Conservation (phyloP, 2,797 vertebrate species). For the Neomorphus geoffroyi region DNA sequence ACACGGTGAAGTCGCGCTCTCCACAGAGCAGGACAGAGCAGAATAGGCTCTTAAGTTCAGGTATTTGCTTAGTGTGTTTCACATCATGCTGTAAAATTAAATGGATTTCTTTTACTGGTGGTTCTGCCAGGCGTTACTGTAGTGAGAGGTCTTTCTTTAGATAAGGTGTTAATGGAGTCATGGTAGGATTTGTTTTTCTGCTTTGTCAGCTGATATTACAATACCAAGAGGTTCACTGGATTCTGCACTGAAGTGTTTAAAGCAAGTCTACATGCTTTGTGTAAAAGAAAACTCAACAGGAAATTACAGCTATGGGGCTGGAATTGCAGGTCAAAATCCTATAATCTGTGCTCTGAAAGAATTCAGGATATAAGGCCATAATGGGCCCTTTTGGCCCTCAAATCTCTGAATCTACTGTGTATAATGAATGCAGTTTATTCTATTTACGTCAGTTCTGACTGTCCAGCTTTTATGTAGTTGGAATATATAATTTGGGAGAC, state of each 20-base stretch:
- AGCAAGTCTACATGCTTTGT: background rate
- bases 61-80: background rate
- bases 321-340: slow-evolving; percentile 2
- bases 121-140: background rate
- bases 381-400: background rate
- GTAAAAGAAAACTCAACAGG: background rate
- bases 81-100: background rate
- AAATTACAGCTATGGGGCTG: background rate
- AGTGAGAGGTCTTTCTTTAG: background rate
- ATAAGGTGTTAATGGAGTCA: background rate
- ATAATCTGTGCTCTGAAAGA: background rate
- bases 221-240: background rate
- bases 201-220: background rate
- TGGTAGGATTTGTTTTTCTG: background rate
- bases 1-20: background rate
- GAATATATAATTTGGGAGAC: background rate
- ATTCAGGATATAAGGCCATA: background rate
- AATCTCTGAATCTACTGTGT: background rate
- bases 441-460: background rate
- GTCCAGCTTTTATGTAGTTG: background rate
- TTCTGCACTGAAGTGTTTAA: background rate
- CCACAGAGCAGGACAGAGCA: background rate
- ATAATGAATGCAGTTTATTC: background rate
- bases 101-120: background rate
- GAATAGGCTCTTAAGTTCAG: background rate